phyloP scores from a whole-genome alignment of 2,113 vertebrate species.

The Misgurnus anguillicaudatus region DNA sequence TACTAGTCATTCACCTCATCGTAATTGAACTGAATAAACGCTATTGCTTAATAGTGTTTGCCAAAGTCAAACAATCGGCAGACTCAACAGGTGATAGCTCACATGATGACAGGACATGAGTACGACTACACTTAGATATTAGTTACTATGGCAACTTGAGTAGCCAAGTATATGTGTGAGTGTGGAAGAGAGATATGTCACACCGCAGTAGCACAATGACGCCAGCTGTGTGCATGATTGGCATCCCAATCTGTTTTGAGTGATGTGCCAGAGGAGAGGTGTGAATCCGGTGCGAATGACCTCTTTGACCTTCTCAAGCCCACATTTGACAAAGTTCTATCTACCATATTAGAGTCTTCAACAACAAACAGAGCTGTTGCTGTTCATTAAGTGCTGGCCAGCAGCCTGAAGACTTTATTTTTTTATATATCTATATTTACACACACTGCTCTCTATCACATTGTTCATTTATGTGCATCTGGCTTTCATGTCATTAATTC shows the following conservation, averaged over 20 bases:
- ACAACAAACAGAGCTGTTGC: conserved; percentile 18
- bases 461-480: not conserved
- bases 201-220: conserved; percentile 37
- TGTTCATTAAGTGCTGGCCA: conserved; percentile 29
- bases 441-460: not conserved
- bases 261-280: conserved; percentile 50
- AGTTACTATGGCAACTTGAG: conserved; percentile 57
- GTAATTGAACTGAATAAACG: conserved; percentile 41
- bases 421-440: not conserved
- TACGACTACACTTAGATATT: conserved; percentile 47
- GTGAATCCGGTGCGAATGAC: conserved; percentile 35
- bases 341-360: conserved; percentile 27
- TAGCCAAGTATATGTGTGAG: conserved; percentile 12
- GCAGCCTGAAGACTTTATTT: not conserved
- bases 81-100: conserved; percentile 41
- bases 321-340: conserved; percentile 17
- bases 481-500: not conserved
- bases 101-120: conserved; percentile 29
- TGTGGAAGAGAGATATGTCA: conserved; percentile 30
- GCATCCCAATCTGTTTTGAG: conserved; percentile 57
- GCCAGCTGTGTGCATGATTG: conserved; percentile 53
- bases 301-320: conserved; percentile 38
- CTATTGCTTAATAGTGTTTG: conserved; percentile 42
- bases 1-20: conserved; percentile 21
- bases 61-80: conserved; percentile 51